Evolutionary conservation across 2,797 vertebrate species (phyloP), one percentile per base, ranked within the genome.

Genomic region (Tapirus indicus): DNA sequence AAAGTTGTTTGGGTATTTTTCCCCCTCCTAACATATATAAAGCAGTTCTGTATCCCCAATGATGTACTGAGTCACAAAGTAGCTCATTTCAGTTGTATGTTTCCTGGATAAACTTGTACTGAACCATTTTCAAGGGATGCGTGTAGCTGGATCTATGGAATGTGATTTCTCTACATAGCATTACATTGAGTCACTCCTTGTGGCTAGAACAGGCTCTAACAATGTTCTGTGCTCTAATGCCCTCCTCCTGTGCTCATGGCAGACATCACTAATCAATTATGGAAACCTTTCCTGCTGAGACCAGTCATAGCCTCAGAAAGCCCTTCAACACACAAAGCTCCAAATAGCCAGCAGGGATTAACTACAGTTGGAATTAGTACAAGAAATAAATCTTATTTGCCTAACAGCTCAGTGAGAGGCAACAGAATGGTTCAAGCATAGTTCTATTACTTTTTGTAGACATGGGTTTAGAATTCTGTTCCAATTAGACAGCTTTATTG

Each of bases 241-340:
- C 41, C 54, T 82, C 52, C 4, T 64, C 25, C 29, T 47, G 47
- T 54, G 77, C 80, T 79, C 27, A 54, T 69, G 52, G 29, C 96
- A 96, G 96, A 94, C 96, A 96, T 97, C 92, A 88, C 94, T 96
- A 96, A 97, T 97, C 94, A 94, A 88, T 96, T 97, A 44, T 52
- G 25, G 52, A 94, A 69, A 8, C 38, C 68, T 95, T 95, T 88
- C 80, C 77, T 38, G 6, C 92, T 47, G 95, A 95, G 88, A 94
- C 21, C 38, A 88, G 35, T 80, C 68, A 58, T 18, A 77, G 75
- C 49, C 88, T 77, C 77, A 91, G 66, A 97, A 97, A 96, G 20
- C n/a, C 56, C 49, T 69, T 95, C 71, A 35, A 92, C 68, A 80
- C 27, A 35, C 84, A 92, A 93, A 95, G n/a, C 47, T 95, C 56